Percentiles rank a stretch among this genome's conserved stretches.
Conservation (phyloP, 2,797 vertebrate species). For the Hoplostethus atlanticus region DNA sequence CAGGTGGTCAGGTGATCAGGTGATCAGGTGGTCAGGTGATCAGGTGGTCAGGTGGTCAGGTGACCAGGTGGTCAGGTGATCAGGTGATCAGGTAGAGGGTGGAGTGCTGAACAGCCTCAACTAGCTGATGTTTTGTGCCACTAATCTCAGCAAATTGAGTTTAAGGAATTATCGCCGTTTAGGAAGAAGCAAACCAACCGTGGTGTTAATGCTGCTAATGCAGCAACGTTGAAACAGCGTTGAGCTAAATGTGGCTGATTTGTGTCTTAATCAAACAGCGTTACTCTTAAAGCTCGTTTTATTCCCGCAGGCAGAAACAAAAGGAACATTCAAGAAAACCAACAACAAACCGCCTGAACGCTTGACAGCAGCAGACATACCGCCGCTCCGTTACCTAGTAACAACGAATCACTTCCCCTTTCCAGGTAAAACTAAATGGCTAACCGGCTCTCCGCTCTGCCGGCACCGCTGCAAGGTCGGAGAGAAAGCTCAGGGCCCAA, state of each 20-base stretch:
- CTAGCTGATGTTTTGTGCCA: conserved; percentile 22
- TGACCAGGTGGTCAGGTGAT: not conserved
- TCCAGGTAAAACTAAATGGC: conserved; percentile 43
- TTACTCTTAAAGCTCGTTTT: conserved; percentile 40
- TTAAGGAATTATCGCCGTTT: conserved; percentile 58
- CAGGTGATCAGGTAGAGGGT: conserved; percentile 22
- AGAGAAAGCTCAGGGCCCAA: conserved; percentile 64
- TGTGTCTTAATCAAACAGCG: conserved; percentile 59
- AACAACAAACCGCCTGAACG: conserved; percentile 38
- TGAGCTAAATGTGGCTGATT: conserved; percentile 55
- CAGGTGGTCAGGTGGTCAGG: too few relatives aligned
- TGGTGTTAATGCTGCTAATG: conserved; percentile 27
- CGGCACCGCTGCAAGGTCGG: conserved; percentile 35
- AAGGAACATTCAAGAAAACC: conserved; percentile 37
- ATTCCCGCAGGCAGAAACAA: conserved; percentile 8
- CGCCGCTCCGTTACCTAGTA: conserved; percentile 44
- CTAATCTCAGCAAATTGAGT: conserved; percentile 55
- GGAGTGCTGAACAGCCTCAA: not conserved
- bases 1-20: too few relatives aligned
- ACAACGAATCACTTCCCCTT: conserved; percentile 20
- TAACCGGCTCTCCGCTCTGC: conserved; percentile 10
- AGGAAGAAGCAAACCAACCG: conserved; percentile 42
- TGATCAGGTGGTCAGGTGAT: too few relatives aligned
- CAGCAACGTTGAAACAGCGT: conserved; percentile 30
- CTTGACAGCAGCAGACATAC: conserved; percentile 35